Conservation (phyloP, 2,888 invertebrate species). For the Galerucella pusilla region DNA sequence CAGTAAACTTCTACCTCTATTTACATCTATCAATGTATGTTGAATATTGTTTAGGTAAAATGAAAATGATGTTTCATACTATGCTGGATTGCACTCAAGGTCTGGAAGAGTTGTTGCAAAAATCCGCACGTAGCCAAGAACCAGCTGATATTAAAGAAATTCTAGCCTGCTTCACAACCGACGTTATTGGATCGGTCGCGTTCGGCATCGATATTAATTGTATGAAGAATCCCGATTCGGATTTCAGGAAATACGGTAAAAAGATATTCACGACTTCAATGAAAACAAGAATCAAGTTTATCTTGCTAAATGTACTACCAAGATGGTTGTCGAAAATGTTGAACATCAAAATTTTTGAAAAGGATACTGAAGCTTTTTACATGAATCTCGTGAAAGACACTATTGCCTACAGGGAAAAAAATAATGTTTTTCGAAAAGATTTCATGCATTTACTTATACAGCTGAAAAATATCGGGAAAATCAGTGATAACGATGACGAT, state of each 20-base stretch:
- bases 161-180: conserved; percentile 69
- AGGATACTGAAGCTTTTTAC: conserved; percentile 42
- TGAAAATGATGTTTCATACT: conserved; percentile 74
- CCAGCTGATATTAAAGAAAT: conserved; percentile 61
- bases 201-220: conserved; percentile 71
- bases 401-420: conserved; percentile 53
- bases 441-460: conserved; percentile 66
- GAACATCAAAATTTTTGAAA: conserved; percentile 15
- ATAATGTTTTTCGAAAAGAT: conserved; percentile 63
- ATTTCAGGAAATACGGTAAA: conserved; percentile 60
- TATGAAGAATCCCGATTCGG: conserved; percentile 66
- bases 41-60: conserved; percentile 62
- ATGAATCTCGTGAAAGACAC: conserved; percentile 59
- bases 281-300: not conserved
- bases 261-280: conserved; percentile 36
- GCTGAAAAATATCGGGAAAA: conserved; percentile 57
- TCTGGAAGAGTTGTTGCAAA: conserved; percentile 41
- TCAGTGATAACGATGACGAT: conserved; percentile 44
- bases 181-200: conserved; percentile 69
- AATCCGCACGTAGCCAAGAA: conserved; percentile 36
- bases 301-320: not conserved
- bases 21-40: no score
- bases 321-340: conserved; percentile 1
- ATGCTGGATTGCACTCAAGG: conserved; percentile 66
- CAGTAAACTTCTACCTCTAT: no score